Percentiles rank a stretch among this genome's conserved stretches.
Evolutionary conservation across 2,113 vertebrate species (phyloP).

Genomic region (Xenus cinereus): DNA sequence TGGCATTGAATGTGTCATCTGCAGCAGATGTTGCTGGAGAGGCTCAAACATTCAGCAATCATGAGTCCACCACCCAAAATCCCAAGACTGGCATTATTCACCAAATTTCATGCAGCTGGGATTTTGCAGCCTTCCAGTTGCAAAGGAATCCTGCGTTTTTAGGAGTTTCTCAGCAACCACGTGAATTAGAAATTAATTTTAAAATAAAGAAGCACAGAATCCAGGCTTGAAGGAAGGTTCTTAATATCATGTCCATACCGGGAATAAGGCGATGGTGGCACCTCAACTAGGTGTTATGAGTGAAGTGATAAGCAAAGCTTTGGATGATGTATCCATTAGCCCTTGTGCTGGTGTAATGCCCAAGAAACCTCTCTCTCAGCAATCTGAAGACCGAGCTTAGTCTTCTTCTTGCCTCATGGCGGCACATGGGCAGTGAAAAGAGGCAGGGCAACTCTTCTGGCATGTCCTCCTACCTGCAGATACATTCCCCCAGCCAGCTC

Average conservation of each 20-base stretch:
- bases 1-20: neutral
- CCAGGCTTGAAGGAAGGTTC: neutral
- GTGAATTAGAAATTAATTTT: neutral
- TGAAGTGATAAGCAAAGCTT: neutral
- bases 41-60: neutral
- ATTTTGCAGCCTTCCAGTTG: neutral
- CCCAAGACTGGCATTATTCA: neutral
- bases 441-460: neutral
- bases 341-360: neutral
- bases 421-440: neutral
- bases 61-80: neutral
- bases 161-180: neutral
- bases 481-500: fast-evolving
- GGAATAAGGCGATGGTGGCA: neutral
- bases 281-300: fast-evolving
- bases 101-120: neutral
- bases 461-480: neutral
- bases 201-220: neutral
- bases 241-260: neutral
- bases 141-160: neutral
- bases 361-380: neutral
- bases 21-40: neutral
- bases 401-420: neutral
- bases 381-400: neutral
- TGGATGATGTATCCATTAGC: neutral